Evolutionary conservation across 2,113 vertebrate species (phyloP), one percentile per base, ranked within the genome.

Genomic region (Cinclus cinclus): DNA sequence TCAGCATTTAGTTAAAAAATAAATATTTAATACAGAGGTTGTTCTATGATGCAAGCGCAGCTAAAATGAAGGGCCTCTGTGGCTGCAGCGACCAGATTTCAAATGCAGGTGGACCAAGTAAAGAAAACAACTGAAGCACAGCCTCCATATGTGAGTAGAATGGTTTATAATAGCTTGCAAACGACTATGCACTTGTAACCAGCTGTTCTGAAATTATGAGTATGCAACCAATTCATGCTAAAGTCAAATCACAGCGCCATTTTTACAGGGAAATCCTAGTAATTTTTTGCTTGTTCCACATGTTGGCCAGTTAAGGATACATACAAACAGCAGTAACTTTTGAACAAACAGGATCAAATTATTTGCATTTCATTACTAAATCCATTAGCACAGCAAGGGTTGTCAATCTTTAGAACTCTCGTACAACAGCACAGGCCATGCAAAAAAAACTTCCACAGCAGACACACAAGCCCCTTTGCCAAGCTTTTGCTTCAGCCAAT

Each of bases 101-200:
- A 98, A 99, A 99, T 98, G 98, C 98, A 98, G 81, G 95, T 97
- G 98, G 97, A 99, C 99, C 99, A 98, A 99, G 97, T 94, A 95
- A 97, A 83, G 97, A 41, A 18, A 63, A 53, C 83, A 96, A 93
- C 97, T 93, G 88, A 96, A 92, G 95, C 95, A 78, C 97, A 98
- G 98, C 96, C 97, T 98, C 97, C 91, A 71, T 91, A 96, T 97
- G 94, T 97, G 90, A 98, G 95, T 33, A 94, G 92, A 98, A 97
- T 92, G 93, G 95, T 94, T 98, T 98, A 97, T 96, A 98, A 98
- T 98, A 98, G 95, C 96, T 97, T 98, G 90, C 96, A 98, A 98
- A 98, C 41, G 74, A 98, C 96, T 95, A 77, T 84, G 95, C 69
- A 87, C 94, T 97, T 94, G 82, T 96, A 98, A 98, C 97, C 98